phyloP scores from a whole-genome alignment of 2,888 invertebrate species.

The Onthophagus sagittarius region DNA sequence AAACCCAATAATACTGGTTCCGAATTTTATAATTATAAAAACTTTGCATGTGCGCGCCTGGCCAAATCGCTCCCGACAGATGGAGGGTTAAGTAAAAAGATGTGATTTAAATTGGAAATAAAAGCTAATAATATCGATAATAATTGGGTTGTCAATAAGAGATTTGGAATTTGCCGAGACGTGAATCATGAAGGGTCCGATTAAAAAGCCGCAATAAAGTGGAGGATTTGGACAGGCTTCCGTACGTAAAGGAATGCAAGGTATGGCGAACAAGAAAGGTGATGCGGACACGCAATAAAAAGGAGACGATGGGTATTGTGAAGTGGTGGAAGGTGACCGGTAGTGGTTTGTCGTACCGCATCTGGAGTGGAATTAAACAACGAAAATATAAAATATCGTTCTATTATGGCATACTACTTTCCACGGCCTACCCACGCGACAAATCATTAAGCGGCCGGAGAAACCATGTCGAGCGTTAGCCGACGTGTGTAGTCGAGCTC shows the following conservation, averaged over 20 bases:
- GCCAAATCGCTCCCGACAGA: too few species aligned
- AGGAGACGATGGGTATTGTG: not conserved
- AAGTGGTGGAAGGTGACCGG: not conserved
- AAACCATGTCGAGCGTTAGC: slow-evolving; percentile 31
- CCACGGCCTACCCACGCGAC: slow-evolving; percentile 31
- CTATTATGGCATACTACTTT: slow-evolving; percentile 30
- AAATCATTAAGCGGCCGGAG: slow-evolving; percentile 34
- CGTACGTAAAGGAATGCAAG: not conserved
- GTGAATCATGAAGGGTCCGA: not conserved
- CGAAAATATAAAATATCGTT: slow-evolving; percentile 27
- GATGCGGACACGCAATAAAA: slow-evolving; percentile 2
- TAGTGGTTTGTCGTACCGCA: not conserved
- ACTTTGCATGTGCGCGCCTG: too few species aligned
- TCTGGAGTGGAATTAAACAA: slow-evolving; percentile 18
- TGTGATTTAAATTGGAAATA: too few species aligned
- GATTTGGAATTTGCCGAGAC: not conserved
- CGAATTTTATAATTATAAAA: too few species aligned
- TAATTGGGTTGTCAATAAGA: not conserved
- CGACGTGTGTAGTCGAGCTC: slow-evolving; percentile 31
- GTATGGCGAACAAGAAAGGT: not conserved
- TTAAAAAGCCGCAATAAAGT: not conserved
- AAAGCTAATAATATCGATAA: not conserved
- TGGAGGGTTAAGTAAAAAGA: too few species aligned
- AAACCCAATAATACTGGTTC: too few species aligned
- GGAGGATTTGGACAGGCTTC: not conserved